Conservation (phyloP, 2,797 vertebrate species). For the Cephalopachus bancanus region DNA sequence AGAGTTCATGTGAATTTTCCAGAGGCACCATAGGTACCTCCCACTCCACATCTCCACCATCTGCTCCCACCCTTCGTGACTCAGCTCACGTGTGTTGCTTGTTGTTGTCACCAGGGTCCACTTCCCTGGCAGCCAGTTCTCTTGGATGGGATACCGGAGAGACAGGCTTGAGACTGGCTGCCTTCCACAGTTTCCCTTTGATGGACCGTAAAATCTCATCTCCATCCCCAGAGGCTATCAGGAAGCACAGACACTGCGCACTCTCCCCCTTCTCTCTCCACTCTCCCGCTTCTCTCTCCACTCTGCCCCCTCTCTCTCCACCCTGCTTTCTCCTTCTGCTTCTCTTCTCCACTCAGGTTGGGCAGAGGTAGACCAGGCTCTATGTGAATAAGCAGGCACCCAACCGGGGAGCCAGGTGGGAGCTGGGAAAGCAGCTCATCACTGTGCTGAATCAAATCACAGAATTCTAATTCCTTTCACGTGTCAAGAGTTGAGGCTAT, state of each 20-base stretch:
- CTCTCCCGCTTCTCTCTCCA: too few species aligned
- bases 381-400: neutral
- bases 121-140: neutral
- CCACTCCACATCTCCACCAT: neutral
- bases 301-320: neutral
- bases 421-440: neutral
- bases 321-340: neutral
- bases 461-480: too few species aligned
- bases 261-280: neutral
- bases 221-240: neutral
- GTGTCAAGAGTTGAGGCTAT: too few species aligned
- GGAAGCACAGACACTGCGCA: neutral
- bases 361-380: neutral
- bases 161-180: neutral
- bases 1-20: neutral
- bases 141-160: neutral
- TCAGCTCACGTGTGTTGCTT: neutral
- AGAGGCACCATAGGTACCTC: neutral
- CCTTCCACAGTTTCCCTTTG: neutral
- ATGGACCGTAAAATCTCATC: neutral
- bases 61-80: neutral
- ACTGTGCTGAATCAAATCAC: neutral
- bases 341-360: neutral
- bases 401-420: neutral
- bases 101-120: constrained; percentile 11